Percentiles rank a stretch among this genome's conserved stretches.
These are phyloP conservation scores for Campylomormyrus numenius DNA, from an alignment of 2,113 vertebrate species.

Conservation along the genomic window DNA sequence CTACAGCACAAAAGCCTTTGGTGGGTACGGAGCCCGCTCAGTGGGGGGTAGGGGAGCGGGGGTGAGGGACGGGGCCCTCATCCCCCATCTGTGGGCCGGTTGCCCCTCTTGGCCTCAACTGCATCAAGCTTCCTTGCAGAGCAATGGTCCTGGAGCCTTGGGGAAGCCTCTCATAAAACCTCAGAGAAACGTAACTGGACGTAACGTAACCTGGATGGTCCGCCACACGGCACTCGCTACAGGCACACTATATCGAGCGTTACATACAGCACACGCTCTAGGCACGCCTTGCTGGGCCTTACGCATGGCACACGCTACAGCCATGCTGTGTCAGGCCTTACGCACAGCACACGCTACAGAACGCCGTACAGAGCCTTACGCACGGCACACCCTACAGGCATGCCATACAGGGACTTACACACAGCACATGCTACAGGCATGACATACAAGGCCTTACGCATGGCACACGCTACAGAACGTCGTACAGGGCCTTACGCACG, in stretches of 20 bases:
- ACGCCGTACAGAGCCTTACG: no score
- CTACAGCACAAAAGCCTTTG: slow-evolving; percentile 7
- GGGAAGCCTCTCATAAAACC: slow-evolving; percentile 8
- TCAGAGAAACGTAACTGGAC: neutral
- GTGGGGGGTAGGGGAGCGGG: slow-evolving; percentile 7
- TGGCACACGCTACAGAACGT: no score
- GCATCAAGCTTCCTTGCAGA: neutral
- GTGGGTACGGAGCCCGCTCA: slow-evolving; percentile 21
- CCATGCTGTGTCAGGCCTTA: no score
- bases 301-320: neutral
- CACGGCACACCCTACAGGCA: neutral
- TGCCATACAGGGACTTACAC: no score
- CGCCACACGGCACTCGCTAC: neutral
- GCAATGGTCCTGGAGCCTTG: slow-evolving; percentile 26
- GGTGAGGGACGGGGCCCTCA: slow-evolving; percentile 22
- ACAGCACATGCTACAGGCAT: no score
- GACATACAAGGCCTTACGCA: no score
- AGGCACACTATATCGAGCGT: no score
- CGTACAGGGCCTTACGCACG: no score
- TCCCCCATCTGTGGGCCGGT: slow-evolving; percentile 33
- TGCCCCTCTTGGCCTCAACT: slow-evolving; percentile 17
- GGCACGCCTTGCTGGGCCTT: no score
- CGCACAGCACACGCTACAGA: slow-evolving; percentile 8
- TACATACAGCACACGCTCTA: no score
- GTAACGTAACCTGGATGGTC: neutral